phyloP scores from a whole-genome alignment of 2,888 invertebrate species.

The Linnaemya vulpina region DNA sequence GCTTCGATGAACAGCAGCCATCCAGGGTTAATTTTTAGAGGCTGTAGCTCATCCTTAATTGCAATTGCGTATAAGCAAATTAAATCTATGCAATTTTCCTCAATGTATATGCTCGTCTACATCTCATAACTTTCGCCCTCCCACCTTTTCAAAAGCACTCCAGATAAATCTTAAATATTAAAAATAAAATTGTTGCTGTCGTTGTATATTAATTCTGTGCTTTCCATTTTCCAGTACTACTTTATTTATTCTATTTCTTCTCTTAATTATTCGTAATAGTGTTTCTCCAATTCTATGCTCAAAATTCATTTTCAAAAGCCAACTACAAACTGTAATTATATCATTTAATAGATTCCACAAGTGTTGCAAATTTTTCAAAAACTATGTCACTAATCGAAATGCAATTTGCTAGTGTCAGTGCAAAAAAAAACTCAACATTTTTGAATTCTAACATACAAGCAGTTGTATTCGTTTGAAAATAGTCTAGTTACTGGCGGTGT shows the following conservation, averaged over 20 bases:
- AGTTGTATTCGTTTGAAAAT: conserved; percentile 2
- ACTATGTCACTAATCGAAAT: conserved; percentile 35
- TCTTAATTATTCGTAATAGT: not conserved
- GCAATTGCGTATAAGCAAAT: too few relatives aligned
- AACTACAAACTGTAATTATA: conserved; percentile 20
- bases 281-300: not conserved
- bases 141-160: too few relatives aligned
- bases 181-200: not conserved
- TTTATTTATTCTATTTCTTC: not conserved
- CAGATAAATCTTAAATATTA: too few relatives aligned
- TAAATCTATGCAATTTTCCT: too few relatives aligned
- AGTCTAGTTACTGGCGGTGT: conserved; percentile 2
- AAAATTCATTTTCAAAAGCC: not conserved
- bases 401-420: conserved; percentile 34
- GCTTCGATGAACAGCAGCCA: too few relatives aligned
- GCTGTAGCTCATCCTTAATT: too few relatives aligned
- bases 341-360: conserved; percentile 40
- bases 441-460: conserved; percentile 4
- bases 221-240: not conserved
- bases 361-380: conserved; percentile 31
- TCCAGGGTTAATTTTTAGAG: too few relatives aligned
- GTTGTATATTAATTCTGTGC: not conserved
- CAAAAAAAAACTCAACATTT: conserved; percentile 32
- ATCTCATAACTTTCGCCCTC: too few relatives aligned
- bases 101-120: too few relatives aligned